These are phyloP conservation scores for Seira sanloemensis DNA, from an alignment of 2,888 invertebrate genomes.

Conservation along the genomic window DNA sequence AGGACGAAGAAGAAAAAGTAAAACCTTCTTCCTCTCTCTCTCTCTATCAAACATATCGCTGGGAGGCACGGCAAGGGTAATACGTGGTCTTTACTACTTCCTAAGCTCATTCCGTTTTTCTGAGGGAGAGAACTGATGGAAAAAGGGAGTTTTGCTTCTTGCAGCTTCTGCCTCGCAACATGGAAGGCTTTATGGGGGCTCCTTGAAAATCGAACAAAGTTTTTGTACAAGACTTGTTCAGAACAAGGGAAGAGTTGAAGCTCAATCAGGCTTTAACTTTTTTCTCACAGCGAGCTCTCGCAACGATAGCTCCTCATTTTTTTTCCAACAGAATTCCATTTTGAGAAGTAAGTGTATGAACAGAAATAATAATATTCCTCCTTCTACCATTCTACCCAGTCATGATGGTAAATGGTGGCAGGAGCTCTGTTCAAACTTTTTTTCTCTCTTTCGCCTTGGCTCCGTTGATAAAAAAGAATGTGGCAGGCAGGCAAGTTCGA, in stretches of 20 bases:
- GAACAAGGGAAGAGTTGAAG: neutral
- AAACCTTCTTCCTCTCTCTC: neutral
- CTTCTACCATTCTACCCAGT: neutral
- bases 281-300: neutral
- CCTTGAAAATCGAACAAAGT: neutral
- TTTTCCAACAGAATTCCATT: neutral
- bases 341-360: neutral
- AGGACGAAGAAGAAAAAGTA: neutral
- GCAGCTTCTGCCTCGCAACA: neutral
- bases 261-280: neutral
- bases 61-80: neutral
- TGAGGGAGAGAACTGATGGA: too few relatives aligned
- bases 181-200: too few relatives aligned
- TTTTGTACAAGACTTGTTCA: neutral
- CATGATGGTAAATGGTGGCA: neutral
- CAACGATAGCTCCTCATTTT: neutral
- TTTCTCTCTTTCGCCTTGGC: conserved; percentile 3
- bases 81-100: too few relatives aligned
- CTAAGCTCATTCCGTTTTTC: neutral
- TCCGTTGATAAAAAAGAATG: conserved; percentile 2
- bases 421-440: conserved; percentile 1
- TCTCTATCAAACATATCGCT: neutral
- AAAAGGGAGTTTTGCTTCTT: conserved; percentile 3
- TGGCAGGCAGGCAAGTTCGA: neutral
- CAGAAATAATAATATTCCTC: neutral